A percentile compares a stretch with the other conserved stretches of the same genome.
phyloP scores from a whole-genome alignment of 35 echinoderm and acorn worm genomes.

The Heliocidaris tuberculata region DNA sequence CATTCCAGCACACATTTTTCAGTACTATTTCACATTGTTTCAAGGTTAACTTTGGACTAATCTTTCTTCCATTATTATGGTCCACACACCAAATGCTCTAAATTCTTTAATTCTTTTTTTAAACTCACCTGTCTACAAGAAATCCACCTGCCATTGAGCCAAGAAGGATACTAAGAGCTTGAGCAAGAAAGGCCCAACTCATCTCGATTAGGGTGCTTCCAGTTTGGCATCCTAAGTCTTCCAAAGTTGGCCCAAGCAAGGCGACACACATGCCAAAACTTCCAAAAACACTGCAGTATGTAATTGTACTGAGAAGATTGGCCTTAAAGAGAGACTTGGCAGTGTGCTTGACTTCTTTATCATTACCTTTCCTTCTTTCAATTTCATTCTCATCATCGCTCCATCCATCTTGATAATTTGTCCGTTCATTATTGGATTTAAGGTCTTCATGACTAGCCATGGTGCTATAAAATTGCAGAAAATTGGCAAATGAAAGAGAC shows the following conservation, averaged over 20 bases:
- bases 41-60: too few species aligned
- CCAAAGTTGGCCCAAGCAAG: slow-evolving; percentile 84
- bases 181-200: slow-evolving; percentile 94
- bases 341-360: slow-evolving; percentile 32
- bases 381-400: background rate
- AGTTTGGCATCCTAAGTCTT: slow-evolving; percentile 95
- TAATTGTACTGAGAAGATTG: slow-evolving; percentile 87
- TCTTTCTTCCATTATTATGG: too few species aligned
- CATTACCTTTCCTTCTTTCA: background rate
- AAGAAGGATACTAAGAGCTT: slow-evolving; percentile 84
- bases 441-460: background rate
- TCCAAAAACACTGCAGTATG: slow-evolving; percentile 98
- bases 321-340: slow-evolving; percentile 65
- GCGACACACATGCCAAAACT: slow-evolving; percentile 99
- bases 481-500: background rate
- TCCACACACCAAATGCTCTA: too few species aligned
- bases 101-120: too few species aligned
- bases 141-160: slow-evolving; percentile 91
- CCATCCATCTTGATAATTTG: slow-evolving; percentile 39
- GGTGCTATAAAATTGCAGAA: background rate
- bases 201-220: slow-evolving; percentile 77
- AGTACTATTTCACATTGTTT: too few species aligned
- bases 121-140: slow-evolving; percentile 88
- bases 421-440: background rate
- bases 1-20: too few species aligned